phyloP scores from a whole-genome alignment of 1,140 invertebrate species.

The Gryllus bimaculatus region DNA sequence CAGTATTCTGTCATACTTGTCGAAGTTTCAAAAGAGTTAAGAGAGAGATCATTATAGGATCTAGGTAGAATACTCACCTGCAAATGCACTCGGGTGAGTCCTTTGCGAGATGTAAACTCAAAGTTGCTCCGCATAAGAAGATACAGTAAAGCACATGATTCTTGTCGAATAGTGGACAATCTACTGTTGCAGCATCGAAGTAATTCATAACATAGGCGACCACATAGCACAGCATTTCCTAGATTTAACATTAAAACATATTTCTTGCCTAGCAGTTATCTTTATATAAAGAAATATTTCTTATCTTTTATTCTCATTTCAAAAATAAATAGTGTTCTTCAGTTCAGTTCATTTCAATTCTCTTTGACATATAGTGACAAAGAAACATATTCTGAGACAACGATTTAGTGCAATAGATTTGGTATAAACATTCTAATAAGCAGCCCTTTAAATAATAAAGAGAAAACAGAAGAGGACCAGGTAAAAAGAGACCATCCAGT shows the following conservation, averaged over 20 bases:
- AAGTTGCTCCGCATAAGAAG: slow-evolving; percentile 88
- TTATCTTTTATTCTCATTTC: too few species aligned
- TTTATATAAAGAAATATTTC: too few species aligned
- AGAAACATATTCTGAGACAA: too few species aligned
- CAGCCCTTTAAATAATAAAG: too few species aligned
- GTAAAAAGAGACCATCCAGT: too few species aligned
- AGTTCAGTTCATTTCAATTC: too few species aligned
- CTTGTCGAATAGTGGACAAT: slow-evolving; percentile 67
- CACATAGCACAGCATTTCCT: slow-evolving; percentile 76
- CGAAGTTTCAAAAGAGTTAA: background rate
- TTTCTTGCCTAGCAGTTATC: background rate
- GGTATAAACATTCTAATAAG: too few species aligned
- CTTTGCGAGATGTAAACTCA: slow-evolving; percentile 72
- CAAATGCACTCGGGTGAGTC: slow-evolving; percentile 74
- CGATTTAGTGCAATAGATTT: too few species aligned
- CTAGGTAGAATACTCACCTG: slow-evolving; percentile 44
- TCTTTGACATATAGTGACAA: too few species aligned
- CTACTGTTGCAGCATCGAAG: slow-evolving; percentile 72
- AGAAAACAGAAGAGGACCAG: too few species aligned
- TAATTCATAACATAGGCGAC: slow-evolving; percentile 72
- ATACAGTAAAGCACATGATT: slow-evolving; percentile 83
- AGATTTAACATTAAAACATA: slow-evolving; percentile 26
- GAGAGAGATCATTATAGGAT: background rate
- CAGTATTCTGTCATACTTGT: background rate
- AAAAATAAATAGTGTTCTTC: too few species aligned